Evolutionary conservation across 2,888 invertebrate genomes (phyloP).

Genomic region (Auanema sp.): DNA sequence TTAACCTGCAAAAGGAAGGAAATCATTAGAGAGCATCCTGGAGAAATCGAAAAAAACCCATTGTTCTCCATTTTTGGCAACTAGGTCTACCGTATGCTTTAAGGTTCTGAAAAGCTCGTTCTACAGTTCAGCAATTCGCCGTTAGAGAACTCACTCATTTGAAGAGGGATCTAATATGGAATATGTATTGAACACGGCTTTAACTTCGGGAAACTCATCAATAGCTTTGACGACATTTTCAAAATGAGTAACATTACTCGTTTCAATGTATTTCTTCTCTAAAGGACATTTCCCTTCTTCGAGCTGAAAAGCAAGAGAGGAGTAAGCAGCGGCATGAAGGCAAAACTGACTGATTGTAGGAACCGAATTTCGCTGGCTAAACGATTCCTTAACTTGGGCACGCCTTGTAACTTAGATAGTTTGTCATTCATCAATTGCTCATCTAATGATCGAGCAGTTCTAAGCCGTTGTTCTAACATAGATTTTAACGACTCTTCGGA

Average conservation of each 20-base stretch:
- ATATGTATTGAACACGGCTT: slow-evolving; percentile 30
- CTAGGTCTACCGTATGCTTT: slow-evolving; percentile 44
- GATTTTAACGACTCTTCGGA: too few relatives aligned
- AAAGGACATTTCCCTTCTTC: slow-evolving; percentile 13
- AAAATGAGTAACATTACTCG: slow-evolving; percentile 33
- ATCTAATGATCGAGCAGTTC: too few relatives aligned
- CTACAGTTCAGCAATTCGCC: background rate
- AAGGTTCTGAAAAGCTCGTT: slow-evolving; percentile 17
- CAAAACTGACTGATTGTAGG: slow-evolving; percentile 11
- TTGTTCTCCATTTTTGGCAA: slow-evolving; percentile 28
- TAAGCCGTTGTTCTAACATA: too few relatives aligned
- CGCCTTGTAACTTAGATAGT: slow-evolving; percentile 9
- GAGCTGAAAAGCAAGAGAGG: slow-evolving; percentile 15
- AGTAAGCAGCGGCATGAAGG: background rate
- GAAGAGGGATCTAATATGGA: slow-evolving; percentile 18
- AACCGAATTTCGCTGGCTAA: slow-evolving; percentile 21
- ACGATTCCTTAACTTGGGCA: slow-evolving; percentile 20
- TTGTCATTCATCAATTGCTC: too few relatives aligned
- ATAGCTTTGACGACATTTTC: slow-evolving; percentile 26
- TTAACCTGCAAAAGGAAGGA: slow-evolving; percentile 21
- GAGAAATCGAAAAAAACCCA: too few relatives aligned
- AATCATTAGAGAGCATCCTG: too few relatives aligned
- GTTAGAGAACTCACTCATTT: slow-evolving; percentile 1
- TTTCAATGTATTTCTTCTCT: slow-evolving; percentile 30
- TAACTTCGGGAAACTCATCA: slow-evolving; percentile 17